phyloP scores from a whole-genome alignment of 2,113 vertebrate species.

The Gymnorhina tibicen region DNA sequence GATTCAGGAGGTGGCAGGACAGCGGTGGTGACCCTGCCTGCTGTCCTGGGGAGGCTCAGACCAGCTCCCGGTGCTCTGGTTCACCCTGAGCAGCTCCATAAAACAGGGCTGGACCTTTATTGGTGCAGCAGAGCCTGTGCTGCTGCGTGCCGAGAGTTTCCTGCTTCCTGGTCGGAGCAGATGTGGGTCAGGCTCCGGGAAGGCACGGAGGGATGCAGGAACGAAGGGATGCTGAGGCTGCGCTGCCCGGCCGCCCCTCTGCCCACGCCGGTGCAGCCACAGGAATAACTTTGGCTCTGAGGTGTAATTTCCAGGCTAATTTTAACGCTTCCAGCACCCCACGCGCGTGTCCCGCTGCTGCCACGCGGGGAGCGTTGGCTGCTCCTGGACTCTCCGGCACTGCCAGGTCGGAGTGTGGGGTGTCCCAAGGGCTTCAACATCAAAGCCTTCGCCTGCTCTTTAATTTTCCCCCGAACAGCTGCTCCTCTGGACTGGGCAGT shows the following conservation, averaged over 20 bases:
- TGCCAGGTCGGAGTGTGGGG: rapidly evolving
- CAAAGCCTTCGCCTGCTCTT: not conserved
- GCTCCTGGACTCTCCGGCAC: not conserved
- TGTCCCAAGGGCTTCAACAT: not conserved
- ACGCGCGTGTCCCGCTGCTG: not conserved
- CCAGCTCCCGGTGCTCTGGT: rapidly evolving
- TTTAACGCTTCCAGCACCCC: not conserved
- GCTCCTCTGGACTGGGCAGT: not conserved
- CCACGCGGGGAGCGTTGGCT: not conserved
- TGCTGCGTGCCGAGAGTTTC: not conserved
- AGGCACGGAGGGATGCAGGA: not conserved
- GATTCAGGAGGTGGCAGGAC: not conserved
- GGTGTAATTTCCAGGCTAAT: not conserved
- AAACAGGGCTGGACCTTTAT: not conserved
- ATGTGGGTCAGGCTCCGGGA: not conserved
- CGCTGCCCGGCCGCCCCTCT: rapidly evolving
- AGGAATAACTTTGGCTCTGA: not conserved
- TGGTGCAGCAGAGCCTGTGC: not conserved
- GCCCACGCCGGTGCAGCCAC: not conserved
- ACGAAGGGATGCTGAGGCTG: not conserved
- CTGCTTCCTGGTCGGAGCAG: not conserved
- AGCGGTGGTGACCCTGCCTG: rapidly evolving
- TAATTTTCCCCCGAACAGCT: not conserved
- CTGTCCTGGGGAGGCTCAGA: not conserved
- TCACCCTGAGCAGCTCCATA: not conserved